Evolutionary conservation across 2,888 invertebrate genomes (phyloP), one percentile per base, ranked within the genome.

Genomic region (Poecilobothrus nobilitatus): DNA sequence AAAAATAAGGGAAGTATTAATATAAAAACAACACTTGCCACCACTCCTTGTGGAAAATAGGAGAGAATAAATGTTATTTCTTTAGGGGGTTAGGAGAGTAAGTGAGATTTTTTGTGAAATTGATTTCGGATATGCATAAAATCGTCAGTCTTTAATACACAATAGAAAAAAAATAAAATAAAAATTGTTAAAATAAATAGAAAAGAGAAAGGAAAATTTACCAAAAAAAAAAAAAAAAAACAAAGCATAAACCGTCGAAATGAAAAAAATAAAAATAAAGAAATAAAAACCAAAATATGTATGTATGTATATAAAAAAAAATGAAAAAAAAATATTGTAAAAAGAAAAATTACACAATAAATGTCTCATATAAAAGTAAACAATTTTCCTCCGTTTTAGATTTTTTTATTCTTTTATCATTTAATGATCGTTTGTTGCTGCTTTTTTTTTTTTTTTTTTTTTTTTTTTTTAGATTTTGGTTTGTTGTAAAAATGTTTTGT

Each of bases 361-460:
- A 53, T 53, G 53, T 53, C 53, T 53, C 53, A 53, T n/a, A 53
- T 53, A 53, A 53, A 53, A 53, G 53, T 53, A 53, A 53, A 53
- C 53, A 53, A 53, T 53, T 53, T 53, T 53, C 53, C 53, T 53
- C 6, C 53, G 18, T 53, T 53, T 53, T 27, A 27, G 27, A 27
- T 2, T 5, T 2, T 27, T 27, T 27, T 5, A 27, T 27, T 27
- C 27, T 27, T 27, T 27, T 27, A 27, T 27, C 27, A 27, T 27
- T 27, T 53, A 53, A 53, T 53, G 18, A 9, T 15, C 15, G 6
- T 53, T 53, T 1, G n/a, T 6, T 53, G 9, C 53, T 27, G n/a
- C 18, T 53, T 53, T 53, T 9, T 53, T 53, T 6, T 9, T 53
- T 53, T 18, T 6, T 44, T 44, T 44, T n/a, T n/a, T n/a, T n/a